Base-by-base conservation (phyloP, 2,888 invertebrate genomes). In the Drosophila kokeensis region DNA sequence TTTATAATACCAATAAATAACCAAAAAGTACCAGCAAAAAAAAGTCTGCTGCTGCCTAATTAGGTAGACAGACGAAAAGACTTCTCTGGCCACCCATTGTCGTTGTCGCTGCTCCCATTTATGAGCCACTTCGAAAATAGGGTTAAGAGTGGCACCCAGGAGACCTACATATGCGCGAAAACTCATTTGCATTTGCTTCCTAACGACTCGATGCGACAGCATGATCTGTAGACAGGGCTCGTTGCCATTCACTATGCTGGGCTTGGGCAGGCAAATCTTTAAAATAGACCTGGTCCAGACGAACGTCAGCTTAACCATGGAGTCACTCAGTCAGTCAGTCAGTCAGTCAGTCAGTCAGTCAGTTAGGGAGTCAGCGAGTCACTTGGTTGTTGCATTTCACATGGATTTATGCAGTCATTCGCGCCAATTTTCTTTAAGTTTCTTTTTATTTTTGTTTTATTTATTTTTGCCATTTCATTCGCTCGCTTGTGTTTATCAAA, bases 391-490 rank as follows among this genome's bases (percentile, higher is more conserved):
- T 76, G 82, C 76, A 90, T 86, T 86, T 86, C 90, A 76, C 89
- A 88, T 88, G 90, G 82, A 90, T 90, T 87, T 87, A 87, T 87
- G 81, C 87, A 88, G 77, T 78, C 89, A 90, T 87, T 87, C 88
- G 90, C 87, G 80, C 83, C 82, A 72, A 73, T 70, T 76, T 81
- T 79, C 32, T 76, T 83, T 79, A 57, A 29, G 48, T 29, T 38
- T 48, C 48, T 32, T 34, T 50, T 76, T 59, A 48, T 48, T 27
- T 36, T 45, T 57, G 21, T 34, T 48, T 15, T 11, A 42, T 42
- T n/a, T 52, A 50, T 74, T 78, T 77, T 64, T 74, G 89, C 87
- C 82, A 79, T 84, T 89, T 84, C 85, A 77, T 79, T 87, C 69
- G 68, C 29, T 61, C 18, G 67, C 54, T 53, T 40, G 68, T 69